Percentiles rank a stretch among this genome's conserved stretches.
These are phyloP conservation scores for Microtus oregoni DNA, from an alignment of 2,113 vertebrate species.

Conservation along the genomic window DNA sequence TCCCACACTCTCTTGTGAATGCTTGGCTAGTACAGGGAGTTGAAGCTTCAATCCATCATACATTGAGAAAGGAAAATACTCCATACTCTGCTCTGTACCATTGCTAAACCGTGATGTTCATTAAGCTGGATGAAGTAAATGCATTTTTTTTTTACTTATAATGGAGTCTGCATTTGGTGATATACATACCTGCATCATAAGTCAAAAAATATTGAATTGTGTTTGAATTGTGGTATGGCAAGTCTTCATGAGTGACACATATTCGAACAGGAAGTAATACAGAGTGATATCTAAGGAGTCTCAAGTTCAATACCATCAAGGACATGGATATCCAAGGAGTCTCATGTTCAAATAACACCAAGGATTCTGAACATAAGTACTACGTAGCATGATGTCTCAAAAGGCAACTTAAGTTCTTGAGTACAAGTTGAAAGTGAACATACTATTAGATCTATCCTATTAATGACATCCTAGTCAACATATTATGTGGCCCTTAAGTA, in stretches of 20 bases:
- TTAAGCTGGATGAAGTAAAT: neutral
- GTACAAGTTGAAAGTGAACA: neutral
- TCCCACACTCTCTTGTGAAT: fast-evolving
- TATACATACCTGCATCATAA: no score
- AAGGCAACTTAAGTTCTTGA: neutral
- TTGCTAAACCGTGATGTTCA: no score
- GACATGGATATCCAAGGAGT: neutral
- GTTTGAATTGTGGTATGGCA: neutral
- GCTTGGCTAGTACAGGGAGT: neutral
- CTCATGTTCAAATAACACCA: neutral
- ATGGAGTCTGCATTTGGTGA: no score
- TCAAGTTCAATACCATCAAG: neutral
- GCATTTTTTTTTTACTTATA: neutral
- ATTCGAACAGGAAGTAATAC: neutral
- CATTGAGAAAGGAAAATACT: neutral
- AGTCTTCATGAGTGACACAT: neutral
- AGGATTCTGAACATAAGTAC: neutral
- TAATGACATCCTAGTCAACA: neutral
- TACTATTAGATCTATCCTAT: neutral
- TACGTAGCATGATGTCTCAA: neutral
- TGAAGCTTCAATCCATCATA: fast-evolving
- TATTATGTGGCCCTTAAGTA: neutral
- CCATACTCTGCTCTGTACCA: neutral
- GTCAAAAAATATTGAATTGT: neutral
- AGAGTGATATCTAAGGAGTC: neutral